Conservation (phyloP, 2,113 vertebrate genomes). For the Peromyscus leucopus region DNA sequence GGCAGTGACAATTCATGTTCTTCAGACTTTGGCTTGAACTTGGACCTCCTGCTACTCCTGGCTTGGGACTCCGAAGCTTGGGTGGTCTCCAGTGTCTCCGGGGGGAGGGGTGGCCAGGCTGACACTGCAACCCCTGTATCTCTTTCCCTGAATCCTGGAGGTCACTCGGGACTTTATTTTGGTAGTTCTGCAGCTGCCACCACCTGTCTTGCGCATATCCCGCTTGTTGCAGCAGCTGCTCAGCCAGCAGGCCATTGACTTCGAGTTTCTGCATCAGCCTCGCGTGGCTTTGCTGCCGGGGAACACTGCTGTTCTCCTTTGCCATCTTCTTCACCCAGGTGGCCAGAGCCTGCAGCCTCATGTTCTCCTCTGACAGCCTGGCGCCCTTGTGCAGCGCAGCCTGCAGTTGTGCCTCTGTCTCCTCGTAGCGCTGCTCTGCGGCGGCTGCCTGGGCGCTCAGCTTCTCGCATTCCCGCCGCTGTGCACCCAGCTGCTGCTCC, state of each 20-base stretch:
- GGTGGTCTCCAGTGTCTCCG: constrained; percentile 88
- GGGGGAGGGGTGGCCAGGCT: constrained; percentile 88
- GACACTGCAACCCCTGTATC: constrained; percentile 88
- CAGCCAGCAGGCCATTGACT: constrained; percentile 88
- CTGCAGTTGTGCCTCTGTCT: constrained; percentile 90
- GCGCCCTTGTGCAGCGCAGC: constrained; percentile 87
- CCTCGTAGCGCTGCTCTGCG: constrained; percentile 88
- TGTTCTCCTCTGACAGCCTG: constrained; percentile 90
- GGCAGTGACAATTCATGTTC: background rate
- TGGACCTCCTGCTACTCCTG: constrained; percentile 89
- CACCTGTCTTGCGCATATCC: constrained; percentile 90
- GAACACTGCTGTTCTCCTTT: constrained; percentile 90
- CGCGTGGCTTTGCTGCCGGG: constrained; percentile 87
- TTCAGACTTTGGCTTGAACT: background rate
- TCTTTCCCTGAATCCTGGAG: constrained; percentile 91
- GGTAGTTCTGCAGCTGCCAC: constrained; percentile 92
- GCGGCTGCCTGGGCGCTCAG: constrained; percentile 89
- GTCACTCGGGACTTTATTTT: constrained; percentile 89
- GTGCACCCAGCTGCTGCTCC: constrained; percentile 89
- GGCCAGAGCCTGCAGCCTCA: constrained; percentile 88
- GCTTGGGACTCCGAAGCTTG: constrained; percentile 90
- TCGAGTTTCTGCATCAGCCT: constrained; percentile 89
- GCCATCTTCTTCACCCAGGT: constrained; percentile 87
- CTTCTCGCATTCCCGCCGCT: constrained; percentile 91
- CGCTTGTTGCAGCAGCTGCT: constrained; percentile 92